A percentile compares a stretch with the other conserved stretches of the same genome.
Conservation (phyloP, 2,113 vertebrate genomes). For the Electrona antarctica region DNA sequence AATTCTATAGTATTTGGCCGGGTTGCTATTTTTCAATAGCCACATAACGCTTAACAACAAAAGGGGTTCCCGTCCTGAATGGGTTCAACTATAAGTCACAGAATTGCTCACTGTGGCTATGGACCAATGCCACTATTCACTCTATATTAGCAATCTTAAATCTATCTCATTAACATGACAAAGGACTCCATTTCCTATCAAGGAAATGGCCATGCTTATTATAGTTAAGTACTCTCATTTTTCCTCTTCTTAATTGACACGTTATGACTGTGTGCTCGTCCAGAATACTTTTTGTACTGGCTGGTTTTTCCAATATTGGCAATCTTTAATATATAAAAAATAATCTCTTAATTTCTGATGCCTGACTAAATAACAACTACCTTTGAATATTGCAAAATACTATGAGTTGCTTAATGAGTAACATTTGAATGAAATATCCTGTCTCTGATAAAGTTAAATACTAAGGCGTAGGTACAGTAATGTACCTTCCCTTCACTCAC, state of each 20-base stretch:
- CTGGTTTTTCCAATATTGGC: constrained; percentile 39
- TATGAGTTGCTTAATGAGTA: constrained; percentile 34
- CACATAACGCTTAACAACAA: too few relatives aligned
- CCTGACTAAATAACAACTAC: constrained; percentile 20
- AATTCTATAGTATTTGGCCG: too few relatives aligned
- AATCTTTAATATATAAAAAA: constrained; percentile 57
- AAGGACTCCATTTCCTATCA: background rate
- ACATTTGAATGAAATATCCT: constrained; percentile 14
- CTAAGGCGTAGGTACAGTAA: constrained; percentile 31
- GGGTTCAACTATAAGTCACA: background rate
- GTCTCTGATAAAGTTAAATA: constrained; percentile 27
- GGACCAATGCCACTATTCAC: background rate
- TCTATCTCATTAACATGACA: background rate
- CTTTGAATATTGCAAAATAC: constrained; percentile 30
- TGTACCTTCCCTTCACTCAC: constrained; percentile 24
- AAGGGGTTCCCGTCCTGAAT: too few relatives aligned
- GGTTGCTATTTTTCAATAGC: too few relatives aligned
- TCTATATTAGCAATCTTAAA: background rate
- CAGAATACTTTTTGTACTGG: constrained; percentile 18
- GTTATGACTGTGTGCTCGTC: background rate
- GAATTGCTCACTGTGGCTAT: constrained; percentile 3
- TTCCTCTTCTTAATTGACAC: background rate
- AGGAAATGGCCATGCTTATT: background rate
- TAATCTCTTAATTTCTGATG: constrained; percentile 39
- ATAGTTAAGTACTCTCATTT: background rate